Conservation (phyloP, 2,113 vertebrate species). For the Corvus cornix region DNA sequence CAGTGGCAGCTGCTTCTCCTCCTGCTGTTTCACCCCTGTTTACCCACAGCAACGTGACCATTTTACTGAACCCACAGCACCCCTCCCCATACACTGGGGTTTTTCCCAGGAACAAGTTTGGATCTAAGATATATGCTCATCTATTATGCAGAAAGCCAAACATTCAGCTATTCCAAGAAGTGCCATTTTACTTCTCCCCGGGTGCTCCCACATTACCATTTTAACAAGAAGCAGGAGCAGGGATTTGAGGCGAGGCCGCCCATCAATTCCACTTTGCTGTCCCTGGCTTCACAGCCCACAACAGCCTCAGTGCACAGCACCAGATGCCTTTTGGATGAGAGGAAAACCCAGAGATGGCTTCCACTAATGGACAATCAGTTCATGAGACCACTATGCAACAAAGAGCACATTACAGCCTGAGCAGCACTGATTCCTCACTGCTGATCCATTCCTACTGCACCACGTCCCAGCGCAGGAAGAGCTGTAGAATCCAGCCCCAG, state of each 20-base stretch:
- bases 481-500: background rate
- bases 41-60: background rate
- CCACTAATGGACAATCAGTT: background rate
- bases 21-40: background rate
- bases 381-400: background rate
- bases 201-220: background rate
- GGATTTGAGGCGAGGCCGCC: background rate
- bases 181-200: background rate
- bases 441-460: background rate
- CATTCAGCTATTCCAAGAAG: background rate
- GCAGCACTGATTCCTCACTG: background rate
- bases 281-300: background rate
- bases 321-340: background rate
- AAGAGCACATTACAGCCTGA: background rate
- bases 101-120: background rate
- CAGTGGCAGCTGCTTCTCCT: background rate
- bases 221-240: background rate
- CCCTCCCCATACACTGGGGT: accelerated
- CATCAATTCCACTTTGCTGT: slow-evolving; percentile 1
- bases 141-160: background rate
- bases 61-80: background rate
- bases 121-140: background rate
- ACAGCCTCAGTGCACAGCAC: accelerated
- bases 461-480: background rate
- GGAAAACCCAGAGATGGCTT: background rate